A percentile compares a stretch with the other conserved stretches of the same genome.
Conservation (phyloP, 53 echinoderm and acorn worm genomes). For the Temnopleurus reevesii region DNA sequence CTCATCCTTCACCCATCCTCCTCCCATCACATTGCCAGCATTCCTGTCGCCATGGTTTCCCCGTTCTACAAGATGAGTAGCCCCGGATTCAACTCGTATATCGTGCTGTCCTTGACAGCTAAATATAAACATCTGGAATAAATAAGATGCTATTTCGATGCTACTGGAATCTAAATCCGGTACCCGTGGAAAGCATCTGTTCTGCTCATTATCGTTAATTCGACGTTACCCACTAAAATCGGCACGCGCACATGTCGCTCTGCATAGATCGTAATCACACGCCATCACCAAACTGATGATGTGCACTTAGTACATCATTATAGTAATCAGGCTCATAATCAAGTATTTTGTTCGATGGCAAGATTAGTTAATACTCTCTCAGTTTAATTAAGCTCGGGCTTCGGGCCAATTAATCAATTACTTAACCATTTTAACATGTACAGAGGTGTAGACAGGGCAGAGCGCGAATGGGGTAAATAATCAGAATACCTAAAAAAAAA, state of each 20-base stretch:
- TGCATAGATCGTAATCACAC: not conserved
- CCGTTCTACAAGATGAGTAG: not conserved
- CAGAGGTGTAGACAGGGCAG: no score
- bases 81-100: constrained; percentile 36
- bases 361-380: no score
- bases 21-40: not conserved
- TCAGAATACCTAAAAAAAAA: no score
- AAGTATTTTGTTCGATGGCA: no score
- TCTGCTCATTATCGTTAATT: constrained; percentile 46
- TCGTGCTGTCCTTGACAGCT: constrained; percentile 51
- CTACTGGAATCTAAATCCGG: constrained; percentile 26
- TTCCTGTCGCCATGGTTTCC: constrained; percentile 30
- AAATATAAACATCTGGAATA: constrained; percentile 61
- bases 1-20: not conserved
- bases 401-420: no score
- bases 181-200: constrained; percentile 32
- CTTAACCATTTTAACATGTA: no score
- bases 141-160: constrained; percentile 45
- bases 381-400: no score
- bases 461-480: no score
- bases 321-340: no score
- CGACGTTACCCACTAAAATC: not conserved
- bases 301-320: no score
- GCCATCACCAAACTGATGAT: no score
- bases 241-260: not conserved